These are phyloP conservation scores for Psilopogon haemacephalus DNA, from an alignment of 2,113 vertebrate species.

Conservation along the genomic window DNA sequence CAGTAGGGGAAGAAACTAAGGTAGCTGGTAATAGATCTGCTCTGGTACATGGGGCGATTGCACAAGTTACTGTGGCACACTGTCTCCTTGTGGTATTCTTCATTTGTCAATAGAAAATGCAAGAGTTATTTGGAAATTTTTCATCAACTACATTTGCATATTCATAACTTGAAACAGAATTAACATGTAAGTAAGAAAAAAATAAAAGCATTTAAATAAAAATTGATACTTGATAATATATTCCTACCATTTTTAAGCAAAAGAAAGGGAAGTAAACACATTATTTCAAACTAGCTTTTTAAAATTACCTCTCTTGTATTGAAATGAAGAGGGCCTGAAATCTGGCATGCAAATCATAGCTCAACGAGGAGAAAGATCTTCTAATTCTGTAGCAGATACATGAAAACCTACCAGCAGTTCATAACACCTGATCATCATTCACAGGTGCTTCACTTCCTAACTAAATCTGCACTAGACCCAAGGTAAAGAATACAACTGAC, in stretches of 20 bases:
- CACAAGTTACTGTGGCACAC: not conserved
- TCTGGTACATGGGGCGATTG: not conserved
- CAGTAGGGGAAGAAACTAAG: not conserved
- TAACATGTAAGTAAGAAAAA: not conserved
- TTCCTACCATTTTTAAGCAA: not conserved
- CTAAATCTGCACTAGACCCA: not conserved
- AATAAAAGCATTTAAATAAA: not conserved
- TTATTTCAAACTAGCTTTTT: not conserved
- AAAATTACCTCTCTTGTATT: not conserved
- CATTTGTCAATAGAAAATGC: not conserved
- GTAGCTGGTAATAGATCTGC: not conserved
- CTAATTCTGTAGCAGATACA: not conserved
- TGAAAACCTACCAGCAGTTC: not conserved
- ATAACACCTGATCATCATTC: not conserved
- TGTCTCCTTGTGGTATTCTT: not conserved
- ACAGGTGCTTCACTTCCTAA: not conserved
- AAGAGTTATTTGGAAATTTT: not conserved
- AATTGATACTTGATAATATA: not conserved
- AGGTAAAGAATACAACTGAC: not conserved
- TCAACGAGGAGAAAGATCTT: not conserved
- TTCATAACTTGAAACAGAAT: not conserved
- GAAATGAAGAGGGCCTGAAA: not conserved
- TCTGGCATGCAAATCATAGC: not conserved
- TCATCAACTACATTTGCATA: not conserved
- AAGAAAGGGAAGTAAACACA: not conserved